Evolutionary conservation across 2,113 vertebrate genomes (phyloP).

Genomic region (Pygathrix nemaeus): DNA sequence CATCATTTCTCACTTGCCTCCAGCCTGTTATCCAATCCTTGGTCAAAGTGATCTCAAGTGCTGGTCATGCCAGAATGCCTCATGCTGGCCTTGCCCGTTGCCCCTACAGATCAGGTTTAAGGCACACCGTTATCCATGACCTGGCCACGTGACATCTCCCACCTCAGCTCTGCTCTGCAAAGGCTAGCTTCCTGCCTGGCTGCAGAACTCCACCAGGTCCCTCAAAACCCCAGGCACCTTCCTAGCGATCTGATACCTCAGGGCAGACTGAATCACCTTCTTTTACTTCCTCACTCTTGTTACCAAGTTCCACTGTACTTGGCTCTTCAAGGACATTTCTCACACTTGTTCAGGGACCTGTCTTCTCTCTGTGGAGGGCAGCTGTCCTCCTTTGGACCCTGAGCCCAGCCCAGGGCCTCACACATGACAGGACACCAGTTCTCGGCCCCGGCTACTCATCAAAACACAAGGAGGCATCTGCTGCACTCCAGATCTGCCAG

Average conservation of each 20-base stretch:
- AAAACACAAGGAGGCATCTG: background rate
- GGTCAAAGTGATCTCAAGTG: background rate
- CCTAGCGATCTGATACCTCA: rapidly evolving
- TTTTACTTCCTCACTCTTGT: background rate
- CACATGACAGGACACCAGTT: rapidly evolving
- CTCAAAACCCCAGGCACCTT: background rate
- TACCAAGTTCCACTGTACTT: too few species aligned
- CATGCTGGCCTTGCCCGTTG: too few species aligned
- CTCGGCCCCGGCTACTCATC: background rate
- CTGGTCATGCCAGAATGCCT: background rate
- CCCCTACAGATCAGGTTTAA: background rate
- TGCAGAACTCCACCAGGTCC: background rate
- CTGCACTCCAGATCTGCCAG: background rate
- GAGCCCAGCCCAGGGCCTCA: background rate
- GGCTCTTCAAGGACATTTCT: background rate
- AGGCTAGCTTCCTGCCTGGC: background rate
- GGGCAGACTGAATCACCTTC: background rate
- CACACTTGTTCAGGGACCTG: background rate
- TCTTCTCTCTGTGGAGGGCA: background rate
- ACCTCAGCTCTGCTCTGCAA: background rate
- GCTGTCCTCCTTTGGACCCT: background rate
- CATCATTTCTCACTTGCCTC: rapidly evolving
- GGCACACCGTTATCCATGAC: background rate
- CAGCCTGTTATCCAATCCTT: background rate
- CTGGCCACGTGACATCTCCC: background rate